Evolutionary conservation across 1,140 invertebrate genomes (phyloP).

Genomic region (Aplysia californica): DNA sequence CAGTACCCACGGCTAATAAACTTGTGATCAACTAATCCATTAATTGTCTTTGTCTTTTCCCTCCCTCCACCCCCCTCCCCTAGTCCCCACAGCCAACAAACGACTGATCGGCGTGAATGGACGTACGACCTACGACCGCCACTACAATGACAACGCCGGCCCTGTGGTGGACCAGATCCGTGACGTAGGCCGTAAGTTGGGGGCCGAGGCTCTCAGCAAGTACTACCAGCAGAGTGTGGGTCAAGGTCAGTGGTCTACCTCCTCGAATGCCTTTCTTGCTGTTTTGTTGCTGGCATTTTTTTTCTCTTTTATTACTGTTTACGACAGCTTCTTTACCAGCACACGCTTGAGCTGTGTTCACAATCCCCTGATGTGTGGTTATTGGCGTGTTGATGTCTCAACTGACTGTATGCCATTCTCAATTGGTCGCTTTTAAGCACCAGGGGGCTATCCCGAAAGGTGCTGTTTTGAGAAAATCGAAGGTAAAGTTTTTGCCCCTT

Average conservation of each 20-base stretch:
- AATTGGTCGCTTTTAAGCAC: too few relatives aligned
- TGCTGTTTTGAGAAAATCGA: too few relatives aligned
- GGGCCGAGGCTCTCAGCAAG: constrained; percentile 46
- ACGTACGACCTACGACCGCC: constrained; percentile 58
- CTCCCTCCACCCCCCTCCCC: too few relatives aligned
- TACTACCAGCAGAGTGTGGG: constrained; percentile 17
- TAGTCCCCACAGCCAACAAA: constrained; percentile 55
- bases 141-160: constrained; percentile 54
- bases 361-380: background rate
- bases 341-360: background rate
- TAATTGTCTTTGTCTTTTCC: too few relatives aligned
- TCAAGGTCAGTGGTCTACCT: constrained; percentile 22
- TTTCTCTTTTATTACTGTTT: background rate
- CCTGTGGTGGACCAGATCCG: constrained; percentile 45
- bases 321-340: background rate
- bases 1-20: too few relatives aligned
- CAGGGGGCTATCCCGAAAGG: too few relatives aligned
- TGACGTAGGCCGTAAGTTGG: constrained; percentile 47
- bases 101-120: constrained; percentile 47
- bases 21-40: too few relatives aligned
- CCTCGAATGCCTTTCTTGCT: background rate
- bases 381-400: background rate
- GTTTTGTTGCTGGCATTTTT: background rate
- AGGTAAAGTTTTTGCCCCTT: too few relatives aligned
- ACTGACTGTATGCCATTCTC: too few relatives aligned